Conservation (phyloP, 2,797 vertebrate genomes). For the Cryptoprocta ferox region DNA sequence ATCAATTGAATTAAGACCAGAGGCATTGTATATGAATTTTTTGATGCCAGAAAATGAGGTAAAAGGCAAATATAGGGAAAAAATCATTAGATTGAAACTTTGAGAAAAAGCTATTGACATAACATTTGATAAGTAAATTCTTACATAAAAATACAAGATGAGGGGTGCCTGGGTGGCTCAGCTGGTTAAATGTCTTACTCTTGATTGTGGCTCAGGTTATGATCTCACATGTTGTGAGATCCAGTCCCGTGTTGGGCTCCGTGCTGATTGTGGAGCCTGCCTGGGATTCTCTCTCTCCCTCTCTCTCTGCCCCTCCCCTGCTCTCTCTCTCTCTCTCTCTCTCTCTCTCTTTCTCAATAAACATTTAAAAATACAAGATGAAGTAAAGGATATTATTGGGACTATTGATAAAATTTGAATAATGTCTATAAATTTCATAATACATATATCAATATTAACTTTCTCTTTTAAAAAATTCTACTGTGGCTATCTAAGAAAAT, state of each 20-base stretch:
- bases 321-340: no score
- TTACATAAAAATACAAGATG: background rate
- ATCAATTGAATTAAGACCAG: background rate
- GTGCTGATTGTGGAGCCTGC: no score
- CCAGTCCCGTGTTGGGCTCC: no score
- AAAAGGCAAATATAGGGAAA: background rate
- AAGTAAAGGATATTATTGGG: background rate
- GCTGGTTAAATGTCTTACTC: no score
- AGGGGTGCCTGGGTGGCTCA: background rate
- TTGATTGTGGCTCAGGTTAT: no score
- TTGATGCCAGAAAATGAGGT: background rate
- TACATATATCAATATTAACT: background rate
- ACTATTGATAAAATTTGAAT: background rate
- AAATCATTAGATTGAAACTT: background rate
- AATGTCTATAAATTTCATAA: background rate
- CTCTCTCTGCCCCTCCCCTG: no score
- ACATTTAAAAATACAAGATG: background rate
- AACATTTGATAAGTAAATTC: constrained; percentile 3
- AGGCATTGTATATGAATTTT: background rate
- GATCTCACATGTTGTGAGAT: no score
- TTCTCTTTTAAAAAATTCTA: background rate
- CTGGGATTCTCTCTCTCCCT: no score
- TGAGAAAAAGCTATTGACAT: background rate
- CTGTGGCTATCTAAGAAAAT: background rate
- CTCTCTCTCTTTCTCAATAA: no score